Base-by-base conservation (phyloP, 2,888 invertebrate species). In the Spicauda simplicius region DNA sequence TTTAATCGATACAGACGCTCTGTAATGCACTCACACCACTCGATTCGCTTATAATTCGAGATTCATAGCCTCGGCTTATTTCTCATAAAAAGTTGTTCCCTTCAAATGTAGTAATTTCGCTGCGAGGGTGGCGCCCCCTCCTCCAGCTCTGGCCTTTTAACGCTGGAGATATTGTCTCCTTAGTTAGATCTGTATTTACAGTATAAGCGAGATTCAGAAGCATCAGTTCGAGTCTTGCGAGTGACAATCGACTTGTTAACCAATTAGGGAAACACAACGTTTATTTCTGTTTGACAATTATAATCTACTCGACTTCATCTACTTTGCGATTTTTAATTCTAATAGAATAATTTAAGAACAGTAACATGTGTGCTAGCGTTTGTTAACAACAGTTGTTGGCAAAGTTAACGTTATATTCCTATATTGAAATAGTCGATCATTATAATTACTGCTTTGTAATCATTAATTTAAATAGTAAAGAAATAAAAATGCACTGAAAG, bases 21-120 rank as follows among this genome's bases (percentile, higher is more conserved):
- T 69, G 71, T 74, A 78, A 80, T 80, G 78, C 77, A 81, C 79
- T 81, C 77, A 75, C 76, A 76, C 76, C 78, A 80, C 81, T 78
- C 82, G 83, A 87, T 87, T 85, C 85, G 76, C 78, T 90, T 89
- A 90, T 90, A 90, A 92, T 92, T 92, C 85, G 86, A 91, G 89
- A 91, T 92, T 91, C 92, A 92, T 92, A 91, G 87, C 82, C 76
- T 80, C 86, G 84, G 91, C 89, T 92, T 90, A 91, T 90, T 77
- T 91, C 91, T 89, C 93, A 91, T 91, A 92, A 93, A 92, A 93
- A 92, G 87, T 91, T 91, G 89, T 91, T 91, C 91, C 91, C 91
- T 91, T 90, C 87, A 90, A 92, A 92, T 88, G 91, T 91, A 90
- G 92, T 92, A 92, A 92, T 92, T 93, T 92, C 85, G 88, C 88